A percentile compares a stretch with the other conserved stretches of the same genome.
These are phyloP conservation scores for Aphaenogaster rudis DNA, from an alignment of 1,140 invertebrate genomes.

Conservation along the genomic window DNA sequence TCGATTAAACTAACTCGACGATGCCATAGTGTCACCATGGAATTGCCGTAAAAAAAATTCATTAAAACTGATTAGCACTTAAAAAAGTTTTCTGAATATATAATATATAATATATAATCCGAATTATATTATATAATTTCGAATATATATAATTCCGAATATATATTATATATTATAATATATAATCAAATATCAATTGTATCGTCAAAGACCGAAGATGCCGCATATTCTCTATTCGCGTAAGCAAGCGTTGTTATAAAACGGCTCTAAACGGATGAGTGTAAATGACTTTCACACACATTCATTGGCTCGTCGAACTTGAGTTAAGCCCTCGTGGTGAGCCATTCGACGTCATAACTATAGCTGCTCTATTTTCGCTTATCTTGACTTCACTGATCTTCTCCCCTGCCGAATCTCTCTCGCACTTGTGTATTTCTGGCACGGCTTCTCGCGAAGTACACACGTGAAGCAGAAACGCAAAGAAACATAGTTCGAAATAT, in stretches of 20 bases:
- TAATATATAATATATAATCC: too few relatives aligned
- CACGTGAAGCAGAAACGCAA: neutral
- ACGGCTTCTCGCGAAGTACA: slow-evolving; percentile 26
- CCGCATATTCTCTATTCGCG: neutral
- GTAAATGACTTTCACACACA: slow-evolving; percentile 66
- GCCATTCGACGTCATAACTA: slow-evolving; percentile 70
- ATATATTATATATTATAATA: too few relatives aligned
- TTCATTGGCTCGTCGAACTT: slow-evolving; percentile 65
- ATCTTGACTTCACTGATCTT: slow-evolving; percentile 63
- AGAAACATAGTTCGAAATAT: slow-evolving; percentile 19
- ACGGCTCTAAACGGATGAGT: neutral
- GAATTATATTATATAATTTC: too few relatives aligned
- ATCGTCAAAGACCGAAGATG: neutral
- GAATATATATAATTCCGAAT: too few relatives aligned
- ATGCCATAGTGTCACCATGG: neutral
- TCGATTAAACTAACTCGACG: neutral
- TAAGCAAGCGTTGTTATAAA: slow-evolving; percentile 15
- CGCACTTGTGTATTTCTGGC: slow-evolving; percentile 66
- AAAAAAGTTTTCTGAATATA: too few relatives aligned
- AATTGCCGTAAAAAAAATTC: neutral
- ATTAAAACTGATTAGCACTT: too few relatives aligned
- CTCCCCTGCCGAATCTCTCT: slow-evolving; percentile 2
- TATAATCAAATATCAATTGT: too few relatives aligned
- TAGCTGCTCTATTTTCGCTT: slow-evolving; percentile 77
- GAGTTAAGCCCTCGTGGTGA: slow-evolving; percentile 59